Evolutionary conservation across 2,113 vertebrate species (phyloP), one percentile per base, ranked within the genome.

Genomic region (Phyllostomus hastatus): DNA sequence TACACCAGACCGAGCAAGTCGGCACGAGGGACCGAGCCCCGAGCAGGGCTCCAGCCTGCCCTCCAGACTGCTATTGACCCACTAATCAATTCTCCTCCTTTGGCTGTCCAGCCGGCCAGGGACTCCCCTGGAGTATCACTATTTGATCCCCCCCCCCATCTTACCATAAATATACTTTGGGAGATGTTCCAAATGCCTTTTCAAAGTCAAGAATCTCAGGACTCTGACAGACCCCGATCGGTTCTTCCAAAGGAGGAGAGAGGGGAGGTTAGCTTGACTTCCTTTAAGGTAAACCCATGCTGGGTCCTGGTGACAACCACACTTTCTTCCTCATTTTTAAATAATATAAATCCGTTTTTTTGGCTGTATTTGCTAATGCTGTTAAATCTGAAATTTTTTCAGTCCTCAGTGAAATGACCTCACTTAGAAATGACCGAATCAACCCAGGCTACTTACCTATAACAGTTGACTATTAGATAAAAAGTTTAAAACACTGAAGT

Each of bases 101-200:
- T n/a, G 20, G n/a, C 43, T 82, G 10, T 54, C 59, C 83, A 72
- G 52, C 61, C 41, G 78, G 54, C 69, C 16, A 90, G 92, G 59
- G 19, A 88, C 73, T 88, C 50, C 79, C 64, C 43, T 35, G 10
- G 38, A 14, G 17, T 2, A 70, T 79, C 41, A 84, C 43, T 22
- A 20, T 26, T 19, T 22, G 69, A 50, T 76, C 31, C 66, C 0
- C 1, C 35, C 20, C 26, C 64, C 35, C 5, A 26, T 52, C 26
- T 57, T 59, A 43, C 35, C 19, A 46, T 67, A 35, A 66, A 90
- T 91, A 59, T 67, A 35, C 41, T 5, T 67, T 91, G 50, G 70
- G 38, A 94, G 31, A 78, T 46, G 20, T 61, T n/a, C 86, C 87
- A 94, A 90, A 66, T n/a, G 46, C 31, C 84, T 95, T 91, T 75